A percentile compares a stretch with the other conserved stretches of the same genome.
These are phyloP conservation scores for Drosophila kambysellisi DNA, from an alignment of 2,888 invertebrate species.

Conservation along the genomic window DNA sequence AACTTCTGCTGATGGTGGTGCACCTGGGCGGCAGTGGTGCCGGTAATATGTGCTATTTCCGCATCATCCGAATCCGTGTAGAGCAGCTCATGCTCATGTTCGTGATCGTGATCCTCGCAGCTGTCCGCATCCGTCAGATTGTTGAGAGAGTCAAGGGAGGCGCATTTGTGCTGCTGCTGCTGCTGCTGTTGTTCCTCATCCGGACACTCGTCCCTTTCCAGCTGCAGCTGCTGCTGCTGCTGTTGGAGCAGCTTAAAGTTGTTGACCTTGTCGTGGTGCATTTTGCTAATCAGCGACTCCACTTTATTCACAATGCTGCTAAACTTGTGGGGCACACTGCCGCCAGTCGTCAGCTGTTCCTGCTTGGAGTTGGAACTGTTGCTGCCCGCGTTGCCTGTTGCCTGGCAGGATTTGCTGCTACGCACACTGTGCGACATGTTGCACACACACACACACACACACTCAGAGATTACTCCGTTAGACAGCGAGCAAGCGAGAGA, in stretches of 20 bases:
- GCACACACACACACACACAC: slow-evolving; percentile 1
- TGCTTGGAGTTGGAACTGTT: slow-evolving; percentile 4
- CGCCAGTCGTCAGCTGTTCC: slow-evolving; percentile 29
- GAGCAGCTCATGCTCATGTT: slow-evolving; percentile 82
- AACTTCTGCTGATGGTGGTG: slow-evolving; percentile 74
- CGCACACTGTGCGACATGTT: slow-evolving; percentile 83
- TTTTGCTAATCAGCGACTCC: slow-evolving; percentile 82
- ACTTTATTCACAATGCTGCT: slow-evolving; percentile 84
- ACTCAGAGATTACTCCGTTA: neutral
- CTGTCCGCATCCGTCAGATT: slow-evolving; percentile 89
- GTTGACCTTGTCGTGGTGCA: slow-evolving; percentile 81
- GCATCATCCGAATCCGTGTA: slow-evolving; percentile 89
- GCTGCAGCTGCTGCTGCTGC: slow-evolving; percentile 65
- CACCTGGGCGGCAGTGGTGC: slow-evolving; percentile 83
- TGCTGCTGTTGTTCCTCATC: slow-evolving; percentile 80
- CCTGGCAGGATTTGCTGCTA: slow-evolving; percentile 63
- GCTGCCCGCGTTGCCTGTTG: slow-evolving; percentile 10
- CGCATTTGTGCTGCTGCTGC: slow-evolving; percentile 79
- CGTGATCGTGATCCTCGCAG: slow-evolving; percentile 84
- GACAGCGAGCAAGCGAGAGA: neutral
- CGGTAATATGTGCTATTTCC: slow-evolving; percentile 87
- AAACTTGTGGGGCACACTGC: slow-evolving; percentile 72
- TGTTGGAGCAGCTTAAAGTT: slow-evolving; percentile 67
- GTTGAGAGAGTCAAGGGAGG: slow-evolving; percentile 89
- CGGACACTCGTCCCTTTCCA: slow-evolving; percentile 9